These are phyloP conservation scores for Syrphus vitripennis DNA, from an alignment of 2,888 invertebrate genomes.

Conservation along the genomic window DNA sequence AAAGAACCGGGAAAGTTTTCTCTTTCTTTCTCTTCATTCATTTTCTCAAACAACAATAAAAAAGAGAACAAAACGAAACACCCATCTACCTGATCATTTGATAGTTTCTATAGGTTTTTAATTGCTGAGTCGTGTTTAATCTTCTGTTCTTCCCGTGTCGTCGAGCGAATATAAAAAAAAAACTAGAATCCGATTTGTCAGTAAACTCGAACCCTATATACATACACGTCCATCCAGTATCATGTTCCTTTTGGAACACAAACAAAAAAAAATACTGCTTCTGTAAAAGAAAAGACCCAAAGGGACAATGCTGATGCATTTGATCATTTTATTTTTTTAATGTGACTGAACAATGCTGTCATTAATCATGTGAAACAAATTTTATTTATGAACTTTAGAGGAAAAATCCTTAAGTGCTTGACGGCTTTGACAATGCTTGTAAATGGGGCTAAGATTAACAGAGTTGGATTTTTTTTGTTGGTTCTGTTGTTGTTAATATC, in stretches of 20 bases:
- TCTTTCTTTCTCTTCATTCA: not conserved
- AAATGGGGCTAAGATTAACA: constrained; percentile 27
- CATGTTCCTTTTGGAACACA: constrained; percentile 10
- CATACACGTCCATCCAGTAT: not conserved
- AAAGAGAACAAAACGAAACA: not conserved
- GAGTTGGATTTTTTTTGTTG: constrained; percentile 3
- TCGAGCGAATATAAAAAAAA: not conserved
- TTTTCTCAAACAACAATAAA: not conserved
- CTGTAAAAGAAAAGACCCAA: not conserved
- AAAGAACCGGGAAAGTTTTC: constrained; percentile 23
- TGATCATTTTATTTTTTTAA: constrained; percentile 26
- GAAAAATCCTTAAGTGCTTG: constrained; percentile 44
- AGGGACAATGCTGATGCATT: constrained; percentile 28
- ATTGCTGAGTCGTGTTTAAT: constrained; percentile 24
- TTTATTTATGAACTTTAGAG: constrained; percentile 44
- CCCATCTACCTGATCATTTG: constrained; percentile 39
- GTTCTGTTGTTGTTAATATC: not conserved
- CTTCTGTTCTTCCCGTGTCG: not conserved
- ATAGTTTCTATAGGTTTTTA: constrained; percentile 13
- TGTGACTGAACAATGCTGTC: constrained; percentile 48
- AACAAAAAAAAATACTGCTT: constrained; percentile 4
- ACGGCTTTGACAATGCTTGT: constrained; percentile 30
- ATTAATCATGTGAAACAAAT: constrained; percentile 65
- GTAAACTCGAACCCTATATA: constrained; percentile 9
- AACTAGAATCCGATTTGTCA: constrained; percentile 43